A percentile compares a stretch with the other conserved stretches of the same genome.
These are phyloP conservation scores for Pelodytes ibericus DNA, from an alignment of 2,797 vertebrate species.

Conservation along the genomic window DNA sequence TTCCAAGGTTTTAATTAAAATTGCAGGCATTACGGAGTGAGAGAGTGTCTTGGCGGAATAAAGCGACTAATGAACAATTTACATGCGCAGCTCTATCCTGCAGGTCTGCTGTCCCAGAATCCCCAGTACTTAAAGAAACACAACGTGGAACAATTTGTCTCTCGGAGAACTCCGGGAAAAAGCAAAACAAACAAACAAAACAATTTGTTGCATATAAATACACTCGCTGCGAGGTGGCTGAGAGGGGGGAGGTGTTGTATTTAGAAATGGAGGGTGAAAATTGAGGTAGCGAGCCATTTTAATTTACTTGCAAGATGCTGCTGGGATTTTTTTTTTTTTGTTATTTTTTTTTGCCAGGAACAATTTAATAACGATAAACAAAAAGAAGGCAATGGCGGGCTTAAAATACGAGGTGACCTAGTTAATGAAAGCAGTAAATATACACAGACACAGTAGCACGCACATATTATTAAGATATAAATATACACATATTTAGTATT, in stretches of 20 bases:
- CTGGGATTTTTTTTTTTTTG: no score
- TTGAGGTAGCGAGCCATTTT: slow-evolving; percentile 1
- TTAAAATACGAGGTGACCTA: no score
- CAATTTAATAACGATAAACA: no score
- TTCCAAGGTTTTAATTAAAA: slow-evolving; percentile 83
- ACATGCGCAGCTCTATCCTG: slow-evolving; percentile 50
- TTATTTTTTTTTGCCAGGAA: no score
- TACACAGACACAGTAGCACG: no score
- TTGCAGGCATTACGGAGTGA: slow-evolving; percentile 74
- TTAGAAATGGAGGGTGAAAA: not conserved
- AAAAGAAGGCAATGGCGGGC: no score
- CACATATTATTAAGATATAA: no score
- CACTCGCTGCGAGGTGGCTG: slow-evolving; percentile 55
- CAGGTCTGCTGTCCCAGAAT: slow-evolving; percentile 67
- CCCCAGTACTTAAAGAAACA: slow-evolving; percentile 56
- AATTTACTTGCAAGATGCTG: not conserved
- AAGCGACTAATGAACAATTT: slow-evolving; percentile 77
- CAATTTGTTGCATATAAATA: slow-evolving; percentile 66
- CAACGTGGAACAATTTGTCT: slow-evolving; percentile 55
- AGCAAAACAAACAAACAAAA: slow-evolving; percentile 58
- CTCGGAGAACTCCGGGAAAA: slow-evolving; percentile 56
- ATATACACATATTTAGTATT: no score
- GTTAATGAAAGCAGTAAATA: no score
- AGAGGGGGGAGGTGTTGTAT: not conserved
- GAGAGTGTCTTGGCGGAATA: slow-evolving; percentile 74